Conservation (phyloP, 2,797 vertebrate species). For the Macroramphosus scolopax region DNA sequence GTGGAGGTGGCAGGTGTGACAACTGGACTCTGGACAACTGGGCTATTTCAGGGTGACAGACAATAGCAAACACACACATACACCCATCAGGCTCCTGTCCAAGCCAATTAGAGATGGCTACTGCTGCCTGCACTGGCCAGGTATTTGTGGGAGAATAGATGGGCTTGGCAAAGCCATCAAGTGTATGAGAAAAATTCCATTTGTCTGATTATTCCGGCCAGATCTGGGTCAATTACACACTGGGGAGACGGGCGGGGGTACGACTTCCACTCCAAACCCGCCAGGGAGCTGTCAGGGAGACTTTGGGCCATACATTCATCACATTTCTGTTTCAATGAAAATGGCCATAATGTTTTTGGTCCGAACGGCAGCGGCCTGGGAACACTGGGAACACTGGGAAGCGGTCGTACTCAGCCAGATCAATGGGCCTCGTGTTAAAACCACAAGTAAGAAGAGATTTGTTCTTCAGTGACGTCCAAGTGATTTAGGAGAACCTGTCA, state of each 20-base stretch:
- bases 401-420: background rate
- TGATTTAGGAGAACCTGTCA: background rate
- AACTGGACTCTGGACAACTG: constrained; percentile 1
- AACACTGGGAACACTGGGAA: constrained; percentile 1
- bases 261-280: constrained; percentile 19
- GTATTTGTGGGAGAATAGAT: constrained; percentile 3
- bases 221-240: constrained; percentile 1
- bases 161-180: too few species aligned
- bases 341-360: background rate
- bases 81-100: too few species aligned
- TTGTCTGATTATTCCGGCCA: background rate
- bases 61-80: constrained; percentile 12
- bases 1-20: constrained; percentile 24
- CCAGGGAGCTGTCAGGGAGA: constrained; percentile 9
- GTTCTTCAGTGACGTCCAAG: background rate
- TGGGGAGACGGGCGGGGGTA: background rate
- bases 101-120: constrained; percentile 11
- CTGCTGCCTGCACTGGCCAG: constrained; percentile 4
- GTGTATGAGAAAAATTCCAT: too few species aligned
- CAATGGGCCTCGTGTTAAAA: background rate
- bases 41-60: constrained; percentile 12
- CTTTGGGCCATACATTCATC: constrained; percentile 4
- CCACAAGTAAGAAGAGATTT: background rate
- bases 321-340: background rate
- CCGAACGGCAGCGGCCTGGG: background rate